Base-by-base conservation (phyloP, 1,140 invertebrate genomes). In the Hycleus cichorii region DNA sequence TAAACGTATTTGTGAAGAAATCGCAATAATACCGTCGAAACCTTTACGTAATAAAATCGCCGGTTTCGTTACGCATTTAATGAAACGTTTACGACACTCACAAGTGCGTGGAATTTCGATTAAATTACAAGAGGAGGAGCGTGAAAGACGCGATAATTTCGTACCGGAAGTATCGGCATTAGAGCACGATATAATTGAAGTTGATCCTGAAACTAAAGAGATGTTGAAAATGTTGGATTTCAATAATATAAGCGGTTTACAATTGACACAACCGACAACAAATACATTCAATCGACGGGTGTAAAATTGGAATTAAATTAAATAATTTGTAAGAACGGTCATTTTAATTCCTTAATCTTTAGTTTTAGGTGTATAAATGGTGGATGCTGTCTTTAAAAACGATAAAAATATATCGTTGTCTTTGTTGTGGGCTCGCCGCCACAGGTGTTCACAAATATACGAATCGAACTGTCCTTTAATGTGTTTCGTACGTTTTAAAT, bases 1-100 rank as follows among this genome's bases (percentile, higher is more conserved):
- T 78, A 99, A 99, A 76, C 86, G 96, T 60, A 93, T 99, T 80
- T 98, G 95, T 75, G 97, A 99, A 75, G 97, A 99, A 83, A 96
- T 99, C 57, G 97, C 97, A 51, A 95, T 98, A 65, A 97, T 99
- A 76, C 96, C 96, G 11, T 95, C 89, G 65, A 99, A 99, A 78
- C 90, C 93, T 59, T 80, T 99, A 50, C 84, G 96, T 66, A 99
- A 99, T 77, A 97, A 97, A 79, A 97, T 99, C 76, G 96, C 97
- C 76, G 97, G 97, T 58, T 99, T 97, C 78, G 91, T 98, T 38
- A 99, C 97, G 58, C 96, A 98, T 81, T 86, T 99, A 77, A 99
- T 99, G 96, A 97, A 97, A 73, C 86, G 96, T 72, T 88, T 99
- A 64, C 88, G 95, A 68, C 88, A 93, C 73, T 95, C 93, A 24